phyloP scores from a whole-genome alignment of 2,113 vertebrate species.

The Corydoras maculifer region DNA sequence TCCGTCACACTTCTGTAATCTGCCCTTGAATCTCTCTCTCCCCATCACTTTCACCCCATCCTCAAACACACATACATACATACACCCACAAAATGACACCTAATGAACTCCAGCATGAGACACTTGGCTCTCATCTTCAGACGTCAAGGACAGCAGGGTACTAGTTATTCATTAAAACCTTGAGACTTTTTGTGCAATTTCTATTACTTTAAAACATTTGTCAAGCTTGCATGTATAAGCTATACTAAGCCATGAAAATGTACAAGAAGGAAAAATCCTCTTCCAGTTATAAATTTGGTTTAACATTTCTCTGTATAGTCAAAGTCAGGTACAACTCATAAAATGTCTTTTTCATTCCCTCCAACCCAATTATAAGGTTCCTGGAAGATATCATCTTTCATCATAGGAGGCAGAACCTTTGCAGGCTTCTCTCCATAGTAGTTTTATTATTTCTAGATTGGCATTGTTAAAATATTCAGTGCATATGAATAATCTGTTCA shows the following conservation, averaged over 20 bases:
- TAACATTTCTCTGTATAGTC: slow-evolving; percentile 23
- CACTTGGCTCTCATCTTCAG: slow-evolving; percentile 11
- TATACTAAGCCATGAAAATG: slow-evolving; percentile 9
- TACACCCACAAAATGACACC: background rate
- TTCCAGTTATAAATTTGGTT: slow-evolving; percentile 1
- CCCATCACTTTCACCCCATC: too few species aligned
- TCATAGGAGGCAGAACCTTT: slow-evolving; percentile 21
- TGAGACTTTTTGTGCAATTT: background rate
- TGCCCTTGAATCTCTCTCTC: too few species aligned
- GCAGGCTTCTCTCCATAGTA: slow-evolving; percentile 4
- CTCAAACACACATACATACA: background rate
- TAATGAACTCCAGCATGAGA: slow-evolving; percentile 4
- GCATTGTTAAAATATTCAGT: slow-evolving; percentile 39
- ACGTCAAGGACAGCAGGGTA: slow-evolving; percentile 21
- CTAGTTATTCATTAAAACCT: background rate
- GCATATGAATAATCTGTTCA: slow-evolving; percentile 37
- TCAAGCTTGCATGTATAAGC: background rate
- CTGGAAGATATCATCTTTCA: slow-evolving; percentile 35
- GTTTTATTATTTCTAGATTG: slow-evolving; percentile 22
- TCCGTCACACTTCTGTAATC: too few species aligned
- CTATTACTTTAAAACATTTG: background rate
- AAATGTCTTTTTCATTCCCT: slow-evolving; percentile 2
- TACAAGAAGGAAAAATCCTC: slow-evolving; percentile 9
- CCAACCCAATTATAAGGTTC: slow-evolving; percentile 23
- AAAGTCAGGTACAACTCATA: slow-evolving; percentile 17